Base-by-base conservation (phyloP, 1,140 invertebrate genomes). In the Heliconius eleuchia region DNA sequence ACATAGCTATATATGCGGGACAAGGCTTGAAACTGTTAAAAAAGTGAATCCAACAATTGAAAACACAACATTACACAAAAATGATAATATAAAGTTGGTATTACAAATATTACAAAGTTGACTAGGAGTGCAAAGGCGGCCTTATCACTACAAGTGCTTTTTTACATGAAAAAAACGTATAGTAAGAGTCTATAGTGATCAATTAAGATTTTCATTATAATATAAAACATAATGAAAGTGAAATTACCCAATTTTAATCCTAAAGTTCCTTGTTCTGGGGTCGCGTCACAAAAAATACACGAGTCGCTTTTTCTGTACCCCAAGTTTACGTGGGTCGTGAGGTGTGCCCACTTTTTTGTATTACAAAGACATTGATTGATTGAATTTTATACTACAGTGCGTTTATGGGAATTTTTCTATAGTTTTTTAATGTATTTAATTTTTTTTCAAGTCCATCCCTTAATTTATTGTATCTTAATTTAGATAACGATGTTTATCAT, bases 341-440 rank as follows among this genome's bases (percentile, higher is more conserved):
- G 86, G 79, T 82, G 80, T 71, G 71, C 80, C 83, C 83, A 84
- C 87, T 90, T 90, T 93, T 93, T 92, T 92, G 89, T 88, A 89
- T 90, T 87, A 88, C 86, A 86, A 84, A 86, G 92, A 92, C 92
- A 91, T 92, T 94, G 92, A 94, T 94, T 94, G 92, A 94, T 94
- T 92, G 88, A 89, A 91, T 91, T 87, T 92, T 92, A 91, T 91
- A 66, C 60, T 30, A 66, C 60, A 87, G 86, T 82, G 86, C 85
- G 85, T 88, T 87, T 92, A 91, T 92, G 91, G 89, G 92, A 92
- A 89, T 88, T 86, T 84, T 87, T 85, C 85, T 84, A 91, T 91
- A 89, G 88, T 91, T 91, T 91, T 92, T 93, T 77, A 85, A 71
- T 72, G 42, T 81, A 83, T 83, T 89, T 37, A 6, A 37, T 37